Conservation (phyloP, 2,888 invertebrate species). For the Chloromyia formosa region DNA sequence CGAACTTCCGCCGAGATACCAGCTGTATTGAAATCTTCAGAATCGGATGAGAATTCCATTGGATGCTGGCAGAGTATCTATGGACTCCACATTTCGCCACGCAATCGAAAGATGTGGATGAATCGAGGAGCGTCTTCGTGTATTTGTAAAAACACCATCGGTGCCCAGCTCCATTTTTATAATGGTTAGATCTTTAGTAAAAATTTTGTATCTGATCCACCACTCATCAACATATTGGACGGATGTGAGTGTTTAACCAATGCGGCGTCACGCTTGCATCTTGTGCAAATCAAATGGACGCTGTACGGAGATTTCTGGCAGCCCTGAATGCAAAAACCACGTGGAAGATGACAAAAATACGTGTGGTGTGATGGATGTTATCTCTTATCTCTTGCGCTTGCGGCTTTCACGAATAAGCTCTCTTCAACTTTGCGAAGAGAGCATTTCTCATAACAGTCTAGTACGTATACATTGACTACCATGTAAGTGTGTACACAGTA, state of each 20-base stretch:
- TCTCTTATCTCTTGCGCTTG: not conserved
- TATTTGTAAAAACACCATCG: too few species aligned
- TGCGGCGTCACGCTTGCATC: too few species aligned
- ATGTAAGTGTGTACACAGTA: too few species aligned
- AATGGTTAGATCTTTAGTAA: too few species aligned
- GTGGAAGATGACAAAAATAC: not conserved
- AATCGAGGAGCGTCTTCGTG: too few species aligned
- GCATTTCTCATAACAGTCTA: not conserved
- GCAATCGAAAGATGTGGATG: too few species aligned
- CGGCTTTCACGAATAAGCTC: not conserved
- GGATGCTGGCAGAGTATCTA: not conserved
- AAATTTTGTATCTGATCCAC: too few species aligned
- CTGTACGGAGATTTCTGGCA: slow-evolving; percentile 3
- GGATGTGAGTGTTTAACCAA: too few species aligned
- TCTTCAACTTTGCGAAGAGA: slow-evolving; percentile 1
- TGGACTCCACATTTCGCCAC: too few species aligned
- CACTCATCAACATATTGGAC: too few species aligned
- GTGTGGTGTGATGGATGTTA: not conserved
- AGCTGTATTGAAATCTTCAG: not conserved
- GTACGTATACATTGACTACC: not conserved
- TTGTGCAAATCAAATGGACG: too few species aligned
- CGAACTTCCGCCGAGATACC: not conserved
- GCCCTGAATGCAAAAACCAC: slow-evolving; percentile 14
- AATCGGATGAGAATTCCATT: not conserved
- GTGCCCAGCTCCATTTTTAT: too few species aligned